Percentiles rank a stretch among this genome's conserved stretches.
phyloP scores from a whole-genome alignment of 2,113 vertebrate species.

The Ctenomys sociabilis region DNA sequence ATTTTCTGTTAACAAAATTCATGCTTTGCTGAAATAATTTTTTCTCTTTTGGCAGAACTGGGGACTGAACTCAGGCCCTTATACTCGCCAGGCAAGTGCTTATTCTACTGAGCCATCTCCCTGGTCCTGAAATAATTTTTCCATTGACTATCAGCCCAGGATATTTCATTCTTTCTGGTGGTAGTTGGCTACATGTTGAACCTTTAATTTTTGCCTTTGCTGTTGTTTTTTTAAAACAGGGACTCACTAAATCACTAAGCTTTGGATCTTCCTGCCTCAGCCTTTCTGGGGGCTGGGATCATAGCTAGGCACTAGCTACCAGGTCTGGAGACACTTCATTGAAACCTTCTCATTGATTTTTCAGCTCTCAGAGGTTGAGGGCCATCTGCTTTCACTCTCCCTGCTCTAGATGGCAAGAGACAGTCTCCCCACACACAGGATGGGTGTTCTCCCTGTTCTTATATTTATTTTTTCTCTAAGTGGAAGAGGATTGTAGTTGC shows the following conservation, averaged over 20 bases:
- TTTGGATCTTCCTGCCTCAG: not conserved
- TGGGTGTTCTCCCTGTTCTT: not conserved
- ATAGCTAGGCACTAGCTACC: not conserved
- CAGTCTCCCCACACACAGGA: not conserved
- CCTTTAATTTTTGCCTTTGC: not conserved
- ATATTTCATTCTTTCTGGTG: not conserved
- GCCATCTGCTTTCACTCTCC: not conserved
- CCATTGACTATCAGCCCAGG: not conserved
- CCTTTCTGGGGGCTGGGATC: not conserved
- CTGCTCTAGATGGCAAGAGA: not conserved
- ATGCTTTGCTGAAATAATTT: not conserved
- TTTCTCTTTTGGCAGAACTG: too few species aligned
- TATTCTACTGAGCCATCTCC: too few species aligned
- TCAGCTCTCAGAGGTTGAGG: not conserved
- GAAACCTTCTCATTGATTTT: not conserved
- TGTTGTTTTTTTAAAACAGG: not conserved
- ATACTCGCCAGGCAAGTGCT: too few species aligned
- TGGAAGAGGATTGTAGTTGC: not conserved
- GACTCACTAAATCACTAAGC: not conserved
- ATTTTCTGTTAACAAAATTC: not conserved
- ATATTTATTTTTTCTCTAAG: not conserved
- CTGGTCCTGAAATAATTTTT: not conserved
- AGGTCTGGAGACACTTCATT: not conserved
- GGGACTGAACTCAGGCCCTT: too few species aligned
- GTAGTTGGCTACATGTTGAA: not conserved